These are phyloP conservation scores for Cervus canadensis DNA, from an alignment of 2,113 vertebrate genomes.

Conservation along the genomic window DNA sequence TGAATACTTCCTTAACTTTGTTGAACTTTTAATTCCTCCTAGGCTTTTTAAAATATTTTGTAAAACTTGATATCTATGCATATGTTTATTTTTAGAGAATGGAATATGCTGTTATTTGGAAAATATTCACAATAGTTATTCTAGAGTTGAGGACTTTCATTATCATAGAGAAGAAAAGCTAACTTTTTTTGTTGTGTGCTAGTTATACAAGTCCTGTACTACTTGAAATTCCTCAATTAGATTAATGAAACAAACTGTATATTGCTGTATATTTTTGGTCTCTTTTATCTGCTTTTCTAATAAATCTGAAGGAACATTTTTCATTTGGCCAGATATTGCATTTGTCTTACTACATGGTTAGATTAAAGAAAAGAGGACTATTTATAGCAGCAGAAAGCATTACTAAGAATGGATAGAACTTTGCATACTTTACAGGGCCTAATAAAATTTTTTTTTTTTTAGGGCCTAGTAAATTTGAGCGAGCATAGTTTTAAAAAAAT, in stretches of 20 bases:
- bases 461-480: not conserved
- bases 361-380: not conserved
- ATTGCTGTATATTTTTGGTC: not conserved
- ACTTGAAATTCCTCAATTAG: not conserved
- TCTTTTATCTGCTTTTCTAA: not conserved
- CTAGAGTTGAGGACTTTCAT: not conserved
- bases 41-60: not conserved
- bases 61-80: not conserved
- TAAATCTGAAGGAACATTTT: not conserved
- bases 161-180: not conserved
- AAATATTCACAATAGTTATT: not conserved
- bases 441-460: not conserved
- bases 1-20: not conserved
- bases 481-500: not conserved
- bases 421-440: not conserved
- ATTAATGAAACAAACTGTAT: not conserved
- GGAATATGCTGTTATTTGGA: not conserved
- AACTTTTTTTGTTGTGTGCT: not conserved
- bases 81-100: constrained; percentile 2
- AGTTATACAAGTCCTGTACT: not conserved
- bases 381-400: not conserved
- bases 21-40: not conserved
- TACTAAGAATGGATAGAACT: not conserved
- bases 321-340: not conserved
- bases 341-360: not conserved